These are phyloP conservation scores for Scylla paramamosain DNA, from an alignment of 1,140 invertebrate genomes.

Conservation along the genomic window DNA sequence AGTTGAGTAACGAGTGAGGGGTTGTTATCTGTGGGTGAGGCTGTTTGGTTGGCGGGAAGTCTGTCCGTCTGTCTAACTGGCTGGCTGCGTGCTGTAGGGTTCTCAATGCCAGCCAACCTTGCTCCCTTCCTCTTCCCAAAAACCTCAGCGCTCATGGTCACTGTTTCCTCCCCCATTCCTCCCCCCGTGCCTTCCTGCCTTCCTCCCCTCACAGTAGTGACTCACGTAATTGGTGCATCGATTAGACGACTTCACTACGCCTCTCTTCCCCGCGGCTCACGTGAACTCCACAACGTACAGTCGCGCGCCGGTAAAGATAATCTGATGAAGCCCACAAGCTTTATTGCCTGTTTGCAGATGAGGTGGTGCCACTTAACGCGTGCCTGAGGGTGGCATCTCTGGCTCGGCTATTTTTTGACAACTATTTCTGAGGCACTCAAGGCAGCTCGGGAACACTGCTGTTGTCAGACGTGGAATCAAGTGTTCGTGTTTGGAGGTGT, in stretches of 20 bases:
- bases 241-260: neutral
- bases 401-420: slow-evolving; percentile 9
- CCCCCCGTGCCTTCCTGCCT: neutral
- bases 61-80: too few species aligned
- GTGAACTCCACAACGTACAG: neutral
- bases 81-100: neutral
- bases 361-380: neutral
- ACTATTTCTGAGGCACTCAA: neutral
- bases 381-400: neutral
- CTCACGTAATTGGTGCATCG: slow-evolving; percentile 12
- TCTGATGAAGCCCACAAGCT: neutral
- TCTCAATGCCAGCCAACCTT: neutral
- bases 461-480: too few species aligned
- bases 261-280: neutral
- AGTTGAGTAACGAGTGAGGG: neutral
- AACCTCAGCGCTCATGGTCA: slow-evolving; percentile 10
- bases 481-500: neutral
- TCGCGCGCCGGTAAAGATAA: neutral
- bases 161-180: neutral
- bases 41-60: neutral
- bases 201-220: neutral
- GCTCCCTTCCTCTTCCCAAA: neutral
- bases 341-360: neutral
- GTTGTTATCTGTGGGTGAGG: neutral
- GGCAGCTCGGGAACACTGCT: neutral